These are phyloP conservation scores for Thaumetopoea pityocampa DNA, from an alignment of 1,140 invertebrate species.

Conservation along the genomic window DNA sequence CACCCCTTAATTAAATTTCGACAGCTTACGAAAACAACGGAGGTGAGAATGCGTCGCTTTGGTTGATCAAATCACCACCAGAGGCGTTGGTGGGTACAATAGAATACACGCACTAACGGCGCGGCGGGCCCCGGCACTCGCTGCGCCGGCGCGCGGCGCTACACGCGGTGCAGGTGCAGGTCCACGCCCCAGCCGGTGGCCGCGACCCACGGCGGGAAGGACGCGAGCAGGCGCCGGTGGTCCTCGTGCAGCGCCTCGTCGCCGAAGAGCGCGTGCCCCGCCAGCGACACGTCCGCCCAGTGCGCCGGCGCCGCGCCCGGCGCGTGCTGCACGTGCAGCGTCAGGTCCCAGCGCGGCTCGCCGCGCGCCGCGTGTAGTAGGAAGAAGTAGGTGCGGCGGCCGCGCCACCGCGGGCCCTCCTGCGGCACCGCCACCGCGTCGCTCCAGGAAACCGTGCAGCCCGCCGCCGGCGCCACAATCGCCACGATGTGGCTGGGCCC, in stretches of 20 bases:
- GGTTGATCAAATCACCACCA: no score
- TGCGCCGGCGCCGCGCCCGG: slow-evolving; percentile 2
- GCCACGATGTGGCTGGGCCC: slow-evolving; percentile 28
- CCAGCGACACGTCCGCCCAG: slow-evolving; percentile 32
- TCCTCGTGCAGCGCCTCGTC: slow-evolving; percentile 11
- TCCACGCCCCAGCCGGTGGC: slow-evolving; percentile 51
- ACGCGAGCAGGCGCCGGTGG: slow-evolving; percentile 23
- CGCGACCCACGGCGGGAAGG: slow-evolving; percentile 28
- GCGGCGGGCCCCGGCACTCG: background rate
- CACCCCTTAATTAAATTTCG: no score
- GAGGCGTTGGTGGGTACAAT: no score
- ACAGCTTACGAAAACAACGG: no score
- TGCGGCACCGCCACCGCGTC: slow-evolving; percentile 20
- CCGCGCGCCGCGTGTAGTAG: slow-evolving; percentile 33
- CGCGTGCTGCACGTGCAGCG: slow-evolving; percentile 7
- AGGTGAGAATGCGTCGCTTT: no score
- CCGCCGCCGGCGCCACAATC: slow-evolving; percentile 30
- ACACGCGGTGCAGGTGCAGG: slow-evolving; percentile 36
- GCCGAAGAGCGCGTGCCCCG: slow-evolving; percentile 33
- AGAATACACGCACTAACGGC: no score
- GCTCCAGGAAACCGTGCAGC: slow-evolving; percentile 19
- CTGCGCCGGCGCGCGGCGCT: background rate
- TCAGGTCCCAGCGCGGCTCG: slow-evolving; percentile 16
- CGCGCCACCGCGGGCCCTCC: slow-evolving; percentile 25
- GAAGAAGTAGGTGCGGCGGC: slow-evolving; percentile 46